Evolutionary conservation across 35 echinoderm and acorn worm genomes (phyloP).

Genomic region (Patiria miniata): DNA sequence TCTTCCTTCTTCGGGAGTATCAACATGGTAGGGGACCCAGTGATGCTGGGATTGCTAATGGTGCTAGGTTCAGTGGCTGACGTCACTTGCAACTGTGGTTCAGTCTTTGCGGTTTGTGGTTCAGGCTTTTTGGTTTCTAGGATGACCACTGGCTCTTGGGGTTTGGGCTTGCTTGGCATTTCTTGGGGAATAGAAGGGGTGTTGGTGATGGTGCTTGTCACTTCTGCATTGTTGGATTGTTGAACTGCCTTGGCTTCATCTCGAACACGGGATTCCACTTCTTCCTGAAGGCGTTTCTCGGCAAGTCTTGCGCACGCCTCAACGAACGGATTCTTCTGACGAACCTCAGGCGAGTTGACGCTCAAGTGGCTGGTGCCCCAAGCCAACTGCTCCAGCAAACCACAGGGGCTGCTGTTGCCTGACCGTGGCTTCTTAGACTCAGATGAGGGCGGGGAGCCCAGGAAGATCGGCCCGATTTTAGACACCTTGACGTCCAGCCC

Average conservation of each 20-base stretch:
- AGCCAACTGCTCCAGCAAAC: conserved; percentile 65
- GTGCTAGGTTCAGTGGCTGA: background rate
- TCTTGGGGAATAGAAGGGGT: background rate
- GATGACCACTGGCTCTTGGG: background rate
- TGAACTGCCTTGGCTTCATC: background rate
- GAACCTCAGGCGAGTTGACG: conserved; percentile 89
- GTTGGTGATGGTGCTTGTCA: background rate
- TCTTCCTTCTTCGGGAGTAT: background rate
- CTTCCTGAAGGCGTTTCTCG: conserved; percentile 36
- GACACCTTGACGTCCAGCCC: conserved; percentile 87
- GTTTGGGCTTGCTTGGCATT: background rate
- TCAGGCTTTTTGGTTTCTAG: conserved; percentile 8
- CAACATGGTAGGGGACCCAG: background rate
- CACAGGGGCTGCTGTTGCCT: conserved; percentile 65
- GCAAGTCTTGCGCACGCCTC: conserved; percentile 89
- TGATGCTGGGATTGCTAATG: background rate
- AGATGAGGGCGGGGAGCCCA: conserved; percentile 48
- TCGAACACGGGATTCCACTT: background rate
- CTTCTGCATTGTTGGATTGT: background rate
- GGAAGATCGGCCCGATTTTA: conserved; percentile 72
- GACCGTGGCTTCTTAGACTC: conserved; percentile 80
- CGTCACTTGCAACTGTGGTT: background rate
- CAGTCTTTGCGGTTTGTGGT: background rate
- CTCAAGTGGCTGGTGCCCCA: conserved; percentile 91
- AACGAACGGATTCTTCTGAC: conserved; percentile 86